A percentile compares a stretch with the other conserved stretches of the same genome.
These are phyloP conservation scores for Intellagama lesueurii DNA, from an alignment of 2,797 vertebrate species.

Conservation along the genomic window DNA sequence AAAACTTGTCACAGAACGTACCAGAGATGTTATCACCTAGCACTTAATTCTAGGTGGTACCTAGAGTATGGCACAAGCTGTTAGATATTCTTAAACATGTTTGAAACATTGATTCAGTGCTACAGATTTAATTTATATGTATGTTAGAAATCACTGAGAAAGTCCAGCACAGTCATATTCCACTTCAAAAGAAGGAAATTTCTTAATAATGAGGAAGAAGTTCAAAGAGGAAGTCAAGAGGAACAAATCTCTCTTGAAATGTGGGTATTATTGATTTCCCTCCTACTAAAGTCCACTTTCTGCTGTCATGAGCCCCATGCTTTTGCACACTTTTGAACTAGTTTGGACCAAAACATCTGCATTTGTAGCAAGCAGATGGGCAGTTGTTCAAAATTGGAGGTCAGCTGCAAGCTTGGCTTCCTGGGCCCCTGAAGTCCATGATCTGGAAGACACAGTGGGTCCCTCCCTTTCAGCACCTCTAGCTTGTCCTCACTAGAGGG, in stretches of 20 bases:
- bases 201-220: neutral
- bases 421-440: no score
- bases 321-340: no score
- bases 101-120: neutral
- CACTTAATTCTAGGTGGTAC: neutral
- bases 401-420: no score
- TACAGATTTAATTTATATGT: neutral
- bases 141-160: neutral
- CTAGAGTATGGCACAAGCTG: neutral
- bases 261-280: no score
- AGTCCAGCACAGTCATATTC: neutral
- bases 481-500: no score
- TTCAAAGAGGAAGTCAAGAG: neutral
- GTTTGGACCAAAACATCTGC: no score
- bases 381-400: no score
- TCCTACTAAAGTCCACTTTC: neutral
- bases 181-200: neutral
- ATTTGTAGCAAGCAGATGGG: no score
- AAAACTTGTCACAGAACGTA: neutral
- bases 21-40: neutral
- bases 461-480: no score
- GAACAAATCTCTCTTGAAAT: neutral
- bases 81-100: neutral
- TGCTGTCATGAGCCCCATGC: neutral
- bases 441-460: no score